phyloP scores from a whole-genome alignment of 2,888 invertebrate species.

The Dryadula phaetusa region DNA sequence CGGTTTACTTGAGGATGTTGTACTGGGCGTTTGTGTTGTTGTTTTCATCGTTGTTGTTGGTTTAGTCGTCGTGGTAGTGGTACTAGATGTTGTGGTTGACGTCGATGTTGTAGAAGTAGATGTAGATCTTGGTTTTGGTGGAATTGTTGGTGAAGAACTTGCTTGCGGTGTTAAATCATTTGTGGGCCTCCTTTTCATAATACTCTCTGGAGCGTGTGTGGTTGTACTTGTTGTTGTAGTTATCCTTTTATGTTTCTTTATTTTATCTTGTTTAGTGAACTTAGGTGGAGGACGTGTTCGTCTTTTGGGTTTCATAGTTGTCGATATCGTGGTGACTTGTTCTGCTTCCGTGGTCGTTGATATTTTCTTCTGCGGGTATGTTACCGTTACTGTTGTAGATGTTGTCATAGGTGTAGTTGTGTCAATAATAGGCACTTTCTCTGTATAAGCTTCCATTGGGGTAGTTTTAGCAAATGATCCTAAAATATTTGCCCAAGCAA shows the following conservation, averaged over 20 bases:
- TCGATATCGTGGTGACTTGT: constrained; percentile 50
- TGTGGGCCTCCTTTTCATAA: constrained; percentile 55
- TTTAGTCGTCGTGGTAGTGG: constrained; percentile 51
- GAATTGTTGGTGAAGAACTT: constrained; percentile 62
- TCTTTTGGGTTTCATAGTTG: constrained; percentile 61
- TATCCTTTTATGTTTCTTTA: constrained; percentile 72
- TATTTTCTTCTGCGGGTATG: constrained; percentile 38
- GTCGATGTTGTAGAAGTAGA: constrained; percentile 51
- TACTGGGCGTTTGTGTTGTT: constrained; percentile 45
- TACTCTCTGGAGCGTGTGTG: constrained; percentile 54
- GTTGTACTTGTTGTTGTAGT: constrained; percentile 61
- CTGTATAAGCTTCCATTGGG: constrained; percentile 66
- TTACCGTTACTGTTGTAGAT: constrained; percentile 49
- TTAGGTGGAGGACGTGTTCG: constrained; percentile 74
- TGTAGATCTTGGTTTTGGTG: constrained; percentile 55
- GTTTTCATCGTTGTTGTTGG: constrained; percentile 49
- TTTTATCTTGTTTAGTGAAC: constrained; percentile 65
- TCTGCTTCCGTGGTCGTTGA: constrained; percentile 51
- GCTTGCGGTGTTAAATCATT: constrained; percentile 70
- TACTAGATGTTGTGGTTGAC: constrained; percentile 47
- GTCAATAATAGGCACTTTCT: constrained; percentile 50
- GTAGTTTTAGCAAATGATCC: constrained; percentile 74
- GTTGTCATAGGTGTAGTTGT: constrained; percentile 47
- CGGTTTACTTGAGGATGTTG: constrained; percentile 35
- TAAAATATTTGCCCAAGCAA: constrained; percentile 71